These are phyloP conservation scores for Nycteola revayana DNA, from an alignment of 2,888 invertebrate genomes.

Conservation along the genomic window DNA sequence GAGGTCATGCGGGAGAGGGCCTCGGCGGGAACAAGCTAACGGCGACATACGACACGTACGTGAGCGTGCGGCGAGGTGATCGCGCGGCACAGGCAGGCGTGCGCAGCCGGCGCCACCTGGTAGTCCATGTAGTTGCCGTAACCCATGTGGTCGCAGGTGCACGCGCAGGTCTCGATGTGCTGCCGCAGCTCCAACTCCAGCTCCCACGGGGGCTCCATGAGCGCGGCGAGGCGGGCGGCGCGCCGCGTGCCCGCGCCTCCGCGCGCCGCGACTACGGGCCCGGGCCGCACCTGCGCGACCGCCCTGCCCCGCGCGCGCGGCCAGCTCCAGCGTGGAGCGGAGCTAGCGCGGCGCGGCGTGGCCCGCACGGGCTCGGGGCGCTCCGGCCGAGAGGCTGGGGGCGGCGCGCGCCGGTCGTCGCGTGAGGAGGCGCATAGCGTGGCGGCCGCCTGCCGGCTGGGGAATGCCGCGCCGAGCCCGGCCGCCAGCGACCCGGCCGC, in stretches of 20 bases:
- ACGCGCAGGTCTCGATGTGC: slow-evolving; percentile 94
- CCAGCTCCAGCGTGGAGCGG: slow-evolving; percentile 63
- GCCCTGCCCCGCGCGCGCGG: slow-evolving; percentile 63
- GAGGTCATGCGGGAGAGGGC: slow-evolving; percentile 50
- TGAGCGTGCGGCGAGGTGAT: slow-evolving; percentile 79
- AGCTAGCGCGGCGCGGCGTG: slow-evolving; percentile 65
- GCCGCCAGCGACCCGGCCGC: slow-evolving; percentile 59
- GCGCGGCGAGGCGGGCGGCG: slow-evolving; percentile 65
- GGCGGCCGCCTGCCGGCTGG: slow-evolving; percentile 64
- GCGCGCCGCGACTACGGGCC: slow-evolving; percentile 63
- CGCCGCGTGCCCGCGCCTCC: slow-evolving; percentile 66
- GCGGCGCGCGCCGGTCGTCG: slow-evolving; percentile 55
- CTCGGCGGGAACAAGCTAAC: slow-evolving; percentile 32
- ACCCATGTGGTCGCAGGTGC: slow-evolving; percentile 96
- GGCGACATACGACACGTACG: slow-evolving; percentile 56
- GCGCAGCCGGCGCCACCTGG: slow-evolving; percentile 85
- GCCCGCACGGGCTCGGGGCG: slow-evolving; percentile 67
- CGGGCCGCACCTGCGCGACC: slow-evolving; percentile 73
- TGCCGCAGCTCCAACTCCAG: slow-evolving; percentile 92
- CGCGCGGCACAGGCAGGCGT: slow-evolving; percentile 77
- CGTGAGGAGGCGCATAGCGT: slow-evolving; percentile 64
- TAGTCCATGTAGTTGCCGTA: slow-evolving; percentile 96
- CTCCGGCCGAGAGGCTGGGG: slow-evolving; percentile 57
- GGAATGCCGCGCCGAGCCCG: slow-evolving; percentile 70
- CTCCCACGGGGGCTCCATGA: slow-evolving; percentile 83